Conservation (phyloP, 64 coral and sea anemone genomes). For the Orbicella faveolata region DNA sequence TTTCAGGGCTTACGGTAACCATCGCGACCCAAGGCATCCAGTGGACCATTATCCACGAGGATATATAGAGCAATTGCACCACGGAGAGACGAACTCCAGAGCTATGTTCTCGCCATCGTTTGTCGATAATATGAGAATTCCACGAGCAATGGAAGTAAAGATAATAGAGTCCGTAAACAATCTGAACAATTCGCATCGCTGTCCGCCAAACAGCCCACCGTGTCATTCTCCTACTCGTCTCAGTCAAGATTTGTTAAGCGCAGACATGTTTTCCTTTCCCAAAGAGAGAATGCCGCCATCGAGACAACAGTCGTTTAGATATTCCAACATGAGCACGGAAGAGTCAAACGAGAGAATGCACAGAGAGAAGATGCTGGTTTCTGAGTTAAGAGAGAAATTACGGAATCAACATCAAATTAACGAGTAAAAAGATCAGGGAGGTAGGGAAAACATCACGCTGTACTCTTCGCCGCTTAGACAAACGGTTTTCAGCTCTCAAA, state of each 20-base stretch:
- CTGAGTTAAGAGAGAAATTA: constrained; percentile 49
- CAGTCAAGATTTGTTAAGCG: background rate
- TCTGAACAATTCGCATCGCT: background rate
- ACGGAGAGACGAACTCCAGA: background rate
- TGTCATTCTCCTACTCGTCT: background rate
- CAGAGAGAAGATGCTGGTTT: constrained; percentile 54
- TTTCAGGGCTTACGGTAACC: background rate
- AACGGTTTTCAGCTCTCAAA: too few relatives aligned
- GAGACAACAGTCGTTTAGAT: constrained; percentile 49
- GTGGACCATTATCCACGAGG: constrained; percentile 41
- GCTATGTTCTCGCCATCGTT: constrained; percentile 36
- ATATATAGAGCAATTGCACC: constrained; percentile 39
- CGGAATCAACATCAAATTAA: background rate
- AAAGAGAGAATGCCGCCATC: constrained; percentile 3
- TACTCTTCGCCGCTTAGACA: too few relatives aligned
- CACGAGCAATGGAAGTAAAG: constrained; percentile 51
- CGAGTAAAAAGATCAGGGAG: background rate
- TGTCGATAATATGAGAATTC: constrained; percentile 50
- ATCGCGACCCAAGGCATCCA: constrained; percentile 1
- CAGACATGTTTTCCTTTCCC: constrained; percentile 12
- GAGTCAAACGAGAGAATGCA: constrained; percentile 38
- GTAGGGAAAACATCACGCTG: too few relatives aligned
- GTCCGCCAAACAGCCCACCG: background rate
- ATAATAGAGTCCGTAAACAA: constrained; percentile 40
- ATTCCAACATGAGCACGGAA: constrained; percentile 52